Conservation (phyloP, 2,797 vertebrate genomes). For the Toxotes lorentzi region DNA sequence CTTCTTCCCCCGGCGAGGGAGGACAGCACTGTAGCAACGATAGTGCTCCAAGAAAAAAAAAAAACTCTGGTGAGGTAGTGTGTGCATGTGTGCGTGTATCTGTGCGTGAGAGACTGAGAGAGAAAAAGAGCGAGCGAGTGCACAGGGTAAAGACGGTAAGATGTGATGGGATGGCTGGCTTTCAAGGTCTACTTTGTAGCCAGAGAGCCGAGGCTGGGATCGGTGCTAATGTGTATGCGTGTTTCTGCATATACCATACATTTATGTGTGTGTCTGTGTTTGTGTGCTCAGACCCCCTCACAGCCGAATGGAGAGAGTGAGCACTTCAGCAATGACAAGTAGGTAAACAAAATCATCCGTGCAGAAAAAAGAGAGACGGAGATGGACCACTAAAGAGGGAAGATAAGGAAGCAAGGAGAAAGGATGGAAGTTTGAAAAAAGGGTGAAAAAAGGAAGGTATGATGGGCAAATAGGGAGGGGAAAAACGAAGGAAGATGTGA, state of each 20-base stretch:
- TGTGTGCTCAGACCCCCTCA: conserved; percentile 40
- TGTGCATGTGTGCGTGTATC: conserved; percentile 7
- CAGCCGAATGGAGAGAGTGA: conserved; percentile 63
- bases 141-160: conserved; percentile 53
- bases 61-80: conserved; percentile 34
- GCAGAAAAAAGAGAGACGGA: conserved; percentile 66
- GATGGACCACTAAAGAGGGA: conserved; percentile 62
- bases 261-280: conserved; percentile 37
- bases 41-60: conserved; percentile 60
- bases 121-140: conserved; percentile 17
- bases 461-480: background rate
- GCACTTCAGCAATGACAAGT: conserved; percentile 81
- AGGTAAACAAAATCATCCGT: conserved; percentile 79
- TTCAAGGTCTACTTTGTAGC: conserved; percentile 78
- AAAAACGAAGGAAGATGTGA: background rate
- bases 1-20: conserved; percentile 51
- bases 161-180: conserved; percentile 75
- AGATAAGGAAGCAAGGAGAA: conserved; percentile 40
- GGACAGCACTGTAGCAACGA: conserved; percentile 52
- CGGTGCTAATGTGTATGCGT: conserved; percentile 56
- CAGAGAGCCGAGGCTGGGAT: conserved; percentile 59
- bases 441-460: conserved; percentile 15
- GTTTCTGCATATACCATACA: conserved; percentile 47
- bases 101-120: background rate
- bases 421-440: conserved; percentile 19